Base-by-base conservation (phyloP, 2,113 vertebrate genomes). In the Oryctolagus cuniculus region DNA sequence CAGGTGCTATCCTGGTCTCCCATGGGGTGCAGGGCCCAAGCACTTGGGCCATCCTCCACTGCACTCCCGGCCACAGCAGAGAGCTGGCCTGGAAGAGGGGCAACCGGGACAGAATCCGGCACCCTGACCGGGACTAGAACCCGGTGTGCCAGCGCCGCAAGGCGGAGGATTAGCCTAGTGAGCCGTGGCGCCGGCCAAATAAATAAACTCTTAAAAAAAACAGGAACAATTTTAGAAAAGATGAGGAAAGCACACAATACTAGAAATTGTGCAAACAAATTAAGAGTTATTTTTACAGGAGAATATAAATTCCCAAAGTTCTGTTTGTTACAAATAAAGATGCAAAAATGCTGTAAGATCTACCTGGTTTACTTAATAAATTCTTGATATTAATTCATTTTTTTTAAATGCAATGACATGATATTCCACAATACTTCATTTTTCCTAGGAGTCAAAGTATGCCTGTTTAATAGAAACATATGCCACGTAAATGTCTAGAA, bases 251-350 rank as follows among this genome's bases (percentile, higher is more conserved):
- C 22, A 67, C 27, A 90, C 12, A 87, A 75, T 81, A 67, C 87
- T 10, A 75, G 29, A 93, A 58, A 58, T 63, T 92, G 6, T 61
- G 80, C 12, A 89, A 95, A 82, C 72, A 81, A 82, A 44, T 53
- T 19, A 38, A 5, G 87, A 55, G 5, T 72, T 85, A 55, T 78
- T 89, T 85, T 53, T 67, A 93, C 91, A 91, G 63, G 58, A 91
- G 21, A 91, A 85, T 81, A 11, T 6, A 74, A 79, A 90, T 94
- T 55, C 25, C 38, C n/a, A 69, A 77, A 87, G 25, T 53, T 87
- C 24, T 63, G 53, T 66, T 51, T 38, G 11, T 91, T 95, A 69
- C 63, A 94, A 90, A 87, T 66, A 92, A 96, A 87, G 94, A 92
- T 82, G 25, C 58, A 94, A 31, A 24, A 84, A 90, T 87, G 34